Percentiles rank a stretch among this genome's conserved stretches.
phyloP scores from a whole-genome alignment of 2,113 vertebrate species.

The Macaca mulatta region DNA sequence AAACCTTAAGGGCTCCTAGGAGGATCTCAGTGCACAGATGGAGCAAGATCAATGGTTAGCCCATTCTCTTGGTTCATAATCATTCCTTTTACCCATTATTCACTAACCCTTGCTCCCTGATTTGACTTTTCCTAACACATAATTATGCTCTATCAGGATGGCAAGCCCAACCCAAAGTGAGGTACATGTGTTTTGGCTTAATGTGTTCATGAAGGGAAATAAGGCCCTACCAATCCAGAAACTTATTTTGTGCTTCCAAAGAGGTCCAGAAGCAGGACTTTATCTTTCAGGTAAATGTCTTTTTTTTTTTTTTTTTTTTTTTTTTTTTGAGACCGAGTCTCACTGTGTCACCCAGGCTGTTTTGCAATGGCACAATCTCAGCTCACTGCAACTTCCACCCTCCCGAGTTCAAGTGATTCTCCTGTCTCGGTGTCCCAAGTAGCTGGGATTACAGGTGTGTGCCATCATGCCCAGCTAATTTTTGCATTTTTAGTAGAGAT shows the following conservation, averaged over 20 bases:
- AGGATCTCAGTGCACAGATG: not conserved
- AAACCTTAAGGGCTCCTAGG: not conserved
- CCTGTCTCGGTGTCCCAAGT: no score
- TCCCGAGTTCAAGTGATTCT: no score
- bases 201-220: not conserved
- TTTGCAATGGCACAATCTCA: no score
- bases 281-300: not conserved
- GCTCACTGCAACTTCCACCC: no score
- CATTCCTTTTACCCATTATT: not conserved
- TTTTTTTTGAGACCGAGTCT: no score
- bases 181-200: not conserved
- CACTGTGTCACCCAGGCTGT: no score
- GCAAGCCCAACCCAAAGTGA: not conserved
- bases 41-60: not conserved
- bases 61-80: not conserved
- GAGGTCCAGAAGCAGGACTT: not conserved
- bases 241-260: not conserved
- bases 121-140: not conserved
- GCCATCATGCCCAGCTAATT: no score
- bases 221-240: not conserved
- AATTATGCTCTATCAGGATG: not conserved
- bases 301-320: no score
- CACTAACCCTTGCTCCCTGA: not conserved
- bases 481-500: no score
- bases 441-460: no score